Evolutionary conservation across 1,140 invertebrate species (phyloP).

Genomic region (Magallana angulata): DNA sequence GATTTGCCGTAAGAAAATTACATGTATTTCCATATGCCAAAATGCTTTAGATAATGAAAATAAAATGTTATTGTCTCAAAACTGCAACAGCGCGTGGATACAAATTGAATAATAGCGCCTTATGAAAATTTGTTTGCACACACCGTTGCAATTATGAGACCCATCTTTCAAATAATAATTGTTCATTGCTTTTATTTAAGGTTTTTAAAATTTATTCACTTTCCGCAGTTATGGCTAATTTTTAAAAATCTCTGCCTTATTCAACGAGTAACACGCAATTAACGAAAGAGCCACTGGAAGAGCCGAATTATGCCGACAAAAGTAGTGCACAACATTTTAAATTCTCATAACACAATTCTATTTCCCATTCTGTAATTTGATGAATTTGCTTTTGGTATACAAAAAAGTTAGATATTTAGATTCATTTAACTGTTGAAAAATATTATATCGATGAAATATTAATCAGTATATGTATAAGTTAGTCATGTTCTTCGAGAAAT

Average conservation of each 20-base stretch:
- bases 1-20: too few species aligned
- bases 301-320: not conserved
- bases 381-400: not conserved
- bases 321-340: not conserved
- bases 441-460: not conserved
- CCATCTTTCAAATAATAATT: too few species aligned
- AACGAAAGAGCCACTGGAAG: not conserved
- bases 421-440: not conserved
- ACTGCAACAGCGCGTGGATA: too few species aligned
- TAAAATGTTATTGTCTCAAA: too few species aligned
- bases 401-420: not conserved
- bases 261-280: not conserved
- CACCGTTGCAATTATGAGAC: too few species aligned
- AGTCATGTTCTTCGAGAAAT: not conserved
- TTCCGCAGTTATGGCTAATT: not conserved
- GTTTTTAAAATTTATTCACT: not conserved
- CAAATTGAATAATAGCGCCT: too few species aligned
- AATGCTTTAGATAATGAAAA: too few species aligned
- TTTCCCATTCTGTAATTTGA: not conserved
- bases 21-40: too few species aligned
- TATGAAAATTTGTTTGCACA: too few species aligned
- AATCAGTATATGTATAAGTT: not conserved
- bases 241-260: not conserved
- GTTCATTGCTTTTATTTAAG: too few species aligned
- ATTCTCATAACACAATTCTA: not conserved